These are phyloP conservation scores for Mycalesis mineus DNA, from an alignment of 2,888 invertebrate species.

Conservation along the genomic window DNA sequence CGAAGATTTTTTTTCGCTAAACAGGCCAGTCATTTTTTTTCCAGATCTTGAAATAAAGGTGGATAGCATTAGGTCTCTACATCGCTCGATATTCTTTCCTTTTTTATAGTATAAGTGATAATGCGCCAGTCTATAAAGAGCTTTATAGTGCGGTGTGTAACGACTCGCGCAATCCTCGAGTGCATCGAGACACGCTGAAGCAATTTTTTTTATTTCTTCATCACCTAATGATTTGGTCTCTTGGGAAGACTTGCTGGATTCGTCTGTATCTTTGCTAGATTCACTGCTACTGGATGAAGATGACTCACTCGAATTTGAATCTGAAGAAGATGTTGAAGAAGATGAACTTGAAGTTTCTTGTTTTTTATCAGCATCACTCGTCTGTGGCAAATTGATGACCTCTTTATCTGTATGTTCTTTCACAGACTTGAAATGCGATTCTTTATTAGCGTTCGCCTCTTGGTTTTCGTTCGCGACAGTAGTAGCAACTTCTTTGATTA, in stretches of 20 bases:
- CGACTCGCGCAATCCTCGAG: constrained; percentile 90
- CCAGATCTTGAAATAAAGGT: constrained; percentile 82
- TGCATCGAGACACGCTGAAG: constrained; percentile 84
- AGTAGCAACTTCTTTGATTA: constrained; percentile 32
- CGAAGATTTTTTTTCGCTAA: constrained; percentile 88
- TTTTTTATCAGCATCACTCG: constrained; percentile 44
- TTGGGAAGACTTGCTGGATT: constrained; percentile 61
- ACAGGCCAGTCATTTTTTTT: constrained; percentile 87
- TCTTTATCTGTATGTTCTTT: constrained; percentile 31
- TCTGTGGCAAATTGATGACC: constrained; percentile 29
- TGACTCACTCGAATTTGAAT: constrained; percentile 78
- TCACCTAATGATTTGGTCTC: constrained; percentile 63
- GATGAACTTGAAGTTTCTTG: constrained; percentile 61
- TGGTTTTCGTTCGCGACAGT: constrained; percentile 9
- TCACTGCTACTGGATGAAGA: constrained; percentile 74
- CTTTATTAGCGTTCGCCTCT: constrained; percentile 8
- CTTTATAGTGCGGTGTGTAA: constrained; percentile 95
- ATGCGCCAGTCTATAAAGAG: constrained; percentile 91
- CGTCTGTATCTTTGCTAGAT: constrained; percentile 74
- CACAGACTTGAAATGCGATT: constrained; percentile 6
- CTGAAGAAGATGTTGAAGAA: constrained; percentile 65
- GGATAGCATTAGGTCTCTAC: constrained; percentile 83
- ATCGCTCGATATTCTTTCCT: constrained; percentile 82
- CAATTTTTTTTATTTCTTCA: constrained; percentile 79
- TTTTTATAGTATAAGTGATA: constrained; percentile 87